Evolutionary conservation across 1,140 invertebrate genomes (phyloP), one percentile per base, ranked within the genome.

Genomic region (Andrena cerasifolii): DNA sequence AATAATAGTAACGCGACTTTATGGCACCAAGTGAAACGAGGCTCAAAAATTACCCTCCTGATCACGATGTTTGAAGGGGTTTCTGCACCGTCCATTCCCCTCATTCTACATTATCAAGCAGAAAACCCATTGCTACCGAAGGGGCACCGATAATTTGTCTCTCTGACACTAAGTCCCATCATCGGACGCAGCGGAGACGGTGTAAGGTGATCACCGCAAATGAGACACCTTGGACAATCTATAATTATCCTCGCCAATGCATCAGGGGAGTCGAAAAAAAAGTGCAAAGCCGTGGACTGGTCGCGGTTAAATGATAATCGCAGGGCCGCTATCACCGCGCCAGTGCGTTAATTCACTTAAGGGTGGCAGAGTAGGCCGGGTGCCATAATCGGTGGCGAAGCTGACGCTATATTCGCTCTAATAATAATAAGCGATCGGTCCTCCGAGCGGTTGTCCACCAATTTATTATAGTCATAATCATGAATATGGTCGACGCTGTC

Each of bases 401-500:
- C 36, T 21, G 36, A 21, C 33, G 47, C 62, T 63, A 62, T 75
- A 68, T 63, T 66, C 58, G 40, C 58, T 51, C 56, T 62, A 65
- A 76, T 82, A 82, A 80, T 82, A 80, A 80, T 74, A 80, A 82
- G 78, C 70, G 79, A 75, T 82, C 71, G 80, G 56, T 76, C 63
- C 78, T 31, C 40, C 71, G 26, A 58, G 71, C 73, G 62, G 79
- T 81, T 61, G 70, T 75, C 43, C 70, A 54, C 70, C 78, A 82
- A 82, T 82, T 82, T 82, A 82, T 82, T 82, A 80, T 62, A 61
- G 54, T 80, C 78, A 62, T 82, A 82, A 82, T 68, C 78, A 28
- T 51, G 63, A 80, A 80, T 63, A 53, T 18, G 77, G 53, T 74
- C 26, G 54, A 31, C 43, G 63, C 78, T 80, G 80, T 80, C 78